phyloP scores from a whole-genome alignment of 1,140 invertebrate species.

The Harpegnathos saltator region DNA sequence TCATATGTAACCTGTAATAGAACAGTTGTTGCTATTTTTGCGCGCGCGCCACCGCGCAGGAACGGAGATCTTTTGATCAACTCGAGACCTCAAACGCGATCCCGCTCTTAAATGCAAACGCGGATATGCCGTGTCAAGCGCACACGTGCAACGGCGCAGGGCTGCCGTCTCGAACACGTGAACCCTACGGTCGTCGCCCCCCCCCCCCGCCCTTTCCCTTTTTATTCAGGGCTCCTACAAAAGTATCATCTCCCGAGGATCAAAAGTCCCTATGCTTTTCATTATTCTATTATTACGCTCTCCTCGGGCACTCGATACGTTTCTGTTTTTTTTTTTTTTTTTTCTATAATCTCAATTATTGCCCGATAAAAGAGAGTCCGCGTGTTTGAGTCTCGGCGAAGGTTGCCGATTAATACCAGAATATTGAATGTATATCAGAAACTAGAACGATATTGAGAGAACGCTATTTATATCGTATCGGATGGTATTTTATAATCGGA shows the following conservation, averaged over 20 bases:
- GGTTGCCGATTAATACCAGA: too few species aligned
- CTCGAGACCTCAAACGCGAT: conserved; percentile 56
- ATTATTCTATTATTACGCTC: too few species aligned
- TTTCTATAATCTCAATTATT: too few species aligned
- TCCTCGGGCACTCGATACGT: too few species aligned
- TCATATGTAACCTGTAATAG: conserved; percentile 64
- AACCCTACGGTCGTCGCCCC: background rate
- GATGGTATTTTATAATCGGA: too few species aligned
- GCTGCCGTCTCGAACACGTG: conserved; percentile 13
- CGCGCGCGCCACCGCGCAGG: conserved; percentile 36
- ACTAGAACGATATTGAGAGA: too few species aligned
- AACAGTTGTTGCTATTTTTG: conserved; percentile 57
- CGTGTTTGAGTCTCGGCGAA: too few species aligned
- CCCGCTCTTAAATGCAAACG: conserved; percentile 59
- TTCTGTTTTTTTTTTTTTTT: too few species aligned
- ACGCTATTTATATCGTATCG: too few species aligned
- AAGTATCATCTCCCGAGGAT: too few species aligned
- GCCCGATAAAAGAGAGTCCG: too few species aligned
- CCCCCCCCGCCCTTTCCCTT: background rate
- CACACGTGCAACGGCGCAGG: conserved; percentile 46
- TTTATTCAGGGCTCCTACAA: background rate
- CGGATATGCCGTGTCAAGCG: conserved; percentile 57
- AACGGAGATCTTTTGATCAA: conserved; percentile 66
- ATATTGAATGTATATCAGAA: too few species aligned
- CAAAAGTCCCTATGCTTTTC: background rate